Percentiles rank a stretch among this genome's conserved stretches.
Conservation (phyloP, 2,113 vertebrate species). For the Ceratotherium simum region DNA sequence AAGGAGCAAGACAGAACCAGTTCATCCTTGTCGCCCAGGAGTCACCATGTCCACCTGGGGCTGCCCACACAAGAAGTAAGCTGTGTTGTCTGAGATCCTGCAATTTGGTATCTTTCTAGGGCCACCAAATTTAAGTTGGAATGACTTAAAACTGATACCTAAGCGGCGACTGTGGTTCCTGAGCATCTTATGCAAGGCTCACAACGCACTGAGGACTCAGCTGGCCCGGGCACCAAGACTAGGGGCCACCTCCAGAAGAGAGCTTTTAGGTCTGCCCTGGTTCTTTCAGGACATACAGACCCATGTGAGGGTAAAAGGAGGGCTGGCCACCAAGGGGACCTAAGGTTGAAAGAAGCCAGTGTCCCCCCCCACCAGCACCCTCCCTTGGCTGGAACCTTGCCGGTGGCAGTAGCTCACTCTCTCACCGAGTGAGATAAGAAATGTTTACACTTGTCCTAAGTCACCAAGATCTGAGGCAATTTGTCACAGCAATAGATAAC, state of each 20-base stretch:
- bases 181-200: fast-evolving
- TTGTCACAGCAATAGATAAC: no score
- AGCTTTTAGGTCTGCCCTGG: no score
- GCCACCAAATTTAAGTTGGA: neutral
- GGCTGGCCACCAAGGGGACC: neutral
- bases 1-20: no score
- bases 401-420: neutral
- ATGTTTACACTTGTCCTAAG: neutral
- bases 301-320: neutral
- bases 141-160: neutral
- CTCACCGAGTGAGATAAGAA: fast-evolving
- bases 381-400: no score
- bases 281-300: neutral
- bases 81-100: neutral
- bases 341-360: neutral
- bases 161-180: fast-evolving
- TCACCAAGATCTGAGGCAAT: no score
- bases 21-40: neutral
- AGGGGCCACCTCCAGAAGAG: neutral
- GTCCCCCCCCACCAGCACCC: neutral
- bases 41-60: fast-evolving
- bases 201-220: fast-evolving
- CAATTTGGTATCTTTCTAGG: fast-evolving
- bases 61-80: neutral
- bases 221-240: neutral